Percentiles rank a stretch among this genome's conserved stretches.
Conservation (phyloP, 2,113 vertebrate genomes). For the Corydoras maculifer region DNA sequence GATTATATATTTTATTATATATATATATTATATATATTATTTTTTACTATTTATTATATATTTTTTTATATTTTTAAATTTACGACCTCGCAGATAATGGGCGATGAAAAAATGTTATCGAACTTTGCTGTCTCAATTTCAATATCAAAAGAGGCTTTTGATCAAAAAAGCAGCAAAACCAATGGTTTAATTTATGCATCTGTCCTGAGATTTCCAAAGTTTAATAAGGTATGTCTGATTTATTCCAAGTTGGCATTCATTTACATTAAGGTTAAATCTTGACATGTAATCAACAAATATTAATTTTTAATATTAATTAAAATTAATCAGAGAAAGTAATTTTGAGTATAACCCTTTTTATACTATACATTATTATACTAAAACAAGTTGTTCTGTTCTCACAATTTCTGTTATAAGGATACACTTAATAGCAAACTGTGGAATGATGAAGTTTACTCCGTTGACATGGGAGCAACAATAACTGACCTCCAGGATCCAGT, state of each 20-base stretch:
- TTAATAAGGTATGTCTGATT: constrained; percentile 43
- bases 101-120: fast-evolving
- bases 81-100: constrained; percentile 47
- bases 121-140: constrained; percentile 15
- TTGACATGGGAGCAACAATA: not conserved
- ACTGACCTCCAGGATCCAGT: not conserved
- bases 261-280: not conserved
- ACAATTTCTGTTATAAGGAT: not conserved
- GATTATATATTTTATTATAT: too few relatives aligned
- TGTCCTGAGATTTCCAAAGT: constrained; percentile 45
- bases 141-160: constrained; percentile 51
- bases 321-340: too few relatives aligned
- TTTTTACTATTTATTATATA: constrained; percentile 1
- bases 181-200: not conserved
- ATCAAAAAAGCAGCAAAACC: not conserved
- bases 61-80: constrained; percentile 44
- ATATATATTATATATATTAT: not conserved
- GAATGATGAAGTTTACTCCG: not conserved
- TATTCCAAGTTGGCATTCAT: not conserved
- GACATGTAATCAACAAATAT: not conserved
- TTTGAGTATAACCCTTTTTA: too few relatives aligned
- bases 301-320: too few relatives aligned
- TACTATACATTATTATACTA: too few relatives aligned
- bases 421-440: not conserved
- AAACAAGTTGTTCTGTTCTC: too few relatives aligned